A percentile compares a stretch with the other conserved stretches of the same genome.
Evolutionary conservation across 2,113 vertebrate genomes (phyloP).

Genomic region (Mirounga angustirostris): DNA sequence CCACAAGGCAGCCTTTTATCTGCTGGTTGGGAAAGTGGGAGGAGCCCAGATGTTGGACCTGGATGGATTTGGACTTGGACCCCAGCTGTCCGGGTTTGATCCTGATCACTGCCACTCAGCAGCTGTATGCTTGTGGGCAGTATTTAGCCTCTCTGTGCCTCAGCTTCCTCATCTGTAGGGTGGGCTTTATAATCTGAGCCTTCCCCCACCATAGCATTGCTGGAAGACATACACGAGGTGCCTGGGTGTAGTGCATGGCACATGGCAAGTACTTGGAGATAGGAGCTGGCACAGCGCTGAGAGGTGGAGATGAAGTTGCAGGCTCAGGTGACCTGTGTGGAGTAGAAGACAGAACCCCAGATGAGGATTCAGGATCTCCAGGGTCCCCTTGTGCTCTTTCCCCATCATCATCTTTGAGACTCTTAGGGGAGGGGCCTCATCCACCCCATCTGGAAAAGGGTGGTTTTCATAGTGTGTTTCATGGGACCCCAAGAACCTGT

Average conservation of each 20-base stretch:
- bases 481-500: too few relatives aligned
- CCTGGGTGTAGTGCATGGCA: fast-evolving
- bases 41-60: not conserved
- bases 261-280: not conserved
- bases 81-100: not conserved
- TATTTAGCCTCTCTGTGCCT: not conserved
- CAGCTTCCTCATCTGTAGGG: not conserved
- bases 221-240: not conserved
- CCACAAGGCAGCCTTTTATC: not conserved
- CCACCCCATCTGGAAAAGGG: too few relatives aligned
- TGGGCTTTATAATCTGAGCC: fast-evolving
- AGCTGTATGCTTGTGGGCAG: too few relatives aligned
- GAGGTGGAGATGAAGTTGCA: not conserved
- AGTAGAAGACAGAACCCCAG: not conserved
- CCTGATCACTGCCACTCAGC: not conserved
- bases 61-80: not conserved
- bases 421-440: not conserved
- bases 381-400: not conserved
- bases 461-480: not conserved
- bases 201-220: fast-evolving
- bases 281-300: not conserved
- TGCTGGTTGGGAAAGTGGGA: not conserved
- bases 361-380: fast-evolving
- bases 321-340: not conserved
- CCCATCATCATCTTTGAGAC: not conserved